A percentile compares a stretch with the other conserved stretches of the same genome.
These are phyloP conservation scores for Eonycteris spelaea DNA, from an alignment of 2,113 vertebrate genomes.

Conservation along the genomic window DNA sequence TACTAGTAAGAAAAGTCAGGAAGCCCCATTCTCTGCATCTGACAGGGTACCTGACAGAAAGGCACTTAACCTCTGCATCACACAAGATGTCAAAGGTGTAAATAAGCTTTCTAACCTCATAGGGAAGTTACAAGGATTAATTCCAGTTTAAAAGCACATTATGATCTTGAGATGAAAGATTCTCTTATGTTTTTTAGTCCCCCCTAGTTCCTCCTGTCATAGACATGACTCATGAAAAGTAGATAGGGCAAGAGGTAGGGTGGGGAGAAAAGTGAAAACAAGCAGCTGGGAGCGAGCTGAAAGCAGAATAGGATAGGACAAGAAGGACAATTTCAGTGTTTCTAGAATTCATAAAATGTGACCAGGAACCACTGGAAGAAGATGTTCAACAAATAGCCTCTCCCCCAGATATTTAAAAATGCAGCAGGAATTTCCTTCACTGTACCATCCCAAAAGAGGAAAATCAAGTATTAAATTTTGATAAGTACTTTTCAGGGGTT, in stretches of 20 bases:
- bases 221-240: constrained; percentile 37
- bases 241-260: not conserved
- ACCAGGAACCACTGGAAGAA: not conserved
- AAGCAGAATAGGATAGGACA: not conserved
- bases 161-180: not conserved
- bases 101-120: not conserved
- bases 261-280: not conserved
- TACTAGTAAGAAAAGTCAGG: not conserved
- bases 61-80: not conserved
- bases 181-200: not conserved
- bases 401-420: not conserved
- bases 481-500: not conserved
- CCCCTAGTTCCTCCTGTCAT: not conserved
- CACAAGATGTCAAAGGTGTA: not conserved
- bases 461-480: not conserved
- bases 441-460: not conserved
- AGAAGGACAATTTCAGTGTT: rapidly evolving
- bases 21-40: not conserved
- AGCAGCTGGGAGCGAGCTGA: not conserved
- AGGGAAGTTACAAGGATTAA: constrained; percentile 32
- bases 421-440: not conserved
- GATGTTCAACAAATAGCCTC: rapidly evolving
- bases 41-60: not conserved
- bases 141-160: not conserved
- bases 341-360: not conserved